These are phyloP conservation scores for Nebria ingens DNA, from an alignment of 1,140 invertebrate genomes.

Conservation along the genomic window DNA sequence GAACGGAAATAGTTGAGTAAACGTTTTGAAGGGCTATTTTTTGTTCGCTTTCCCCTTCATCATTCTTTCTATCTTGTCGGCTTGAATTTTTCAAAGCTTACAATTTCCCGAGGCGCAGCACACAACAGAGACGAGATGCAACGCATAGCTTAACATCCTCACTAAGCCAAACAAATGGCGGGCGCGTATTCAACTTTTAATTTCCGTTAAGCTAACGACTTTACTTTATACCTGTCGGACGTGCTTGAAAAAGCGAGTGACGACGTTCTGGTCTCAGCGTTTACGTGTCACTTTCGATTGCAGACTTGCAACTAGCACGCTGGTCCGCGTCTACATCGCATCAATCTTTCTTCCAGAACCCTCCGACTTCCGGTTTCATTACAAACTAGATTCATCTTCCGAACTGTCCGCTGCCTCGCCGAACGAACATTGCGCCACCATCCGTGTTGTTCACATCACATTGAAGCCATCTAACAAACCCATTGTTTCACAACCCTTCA, in stretches of 20 bases:
- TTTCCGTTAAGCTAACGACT: slow-evolving; percentile 25
- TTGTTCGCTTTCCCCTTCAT: neutral
- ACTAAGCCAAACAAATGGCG: slow-evolving; percentile 21
- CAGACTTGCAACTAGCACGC: neutral
- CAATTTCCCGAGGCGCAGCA: neutral
- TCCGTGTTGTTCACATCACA: no score
- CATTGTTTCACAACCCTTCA: no score
- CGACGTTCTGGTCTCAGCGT: slow-evolving; percentile 6
- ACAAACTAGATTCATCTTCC: slow-evolving; percentile 24
- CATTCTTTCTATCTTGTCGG: no score
- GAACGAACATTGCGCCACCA: no score
- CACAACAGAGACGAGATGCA: neutral
- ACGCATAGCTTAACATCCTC: neutral
- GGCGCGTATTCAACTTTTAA: slow-evolving; percentile 24
- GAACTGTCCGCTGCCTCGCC: neutral
- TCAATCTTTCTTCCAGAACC: slow-evolving; percentile 22
- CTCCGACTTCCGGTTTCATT: slow-evolving; percentile 22
- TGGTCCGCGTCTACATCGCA: slow-evolving; percentile 13
- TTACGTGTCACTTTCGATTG: slow-evolving; percentile 3
- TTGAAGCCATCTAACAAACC: no score
- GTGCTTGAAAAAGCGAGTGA: neutral
- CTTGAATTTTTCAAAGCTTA: neutral
- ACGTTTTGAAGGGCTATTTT: neutral
- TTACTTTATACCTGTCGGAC: slow-evolving; percentile 22
- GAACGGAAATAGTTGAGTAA: neutral